Conservation (phyloP, 2,888 invertebrate genomes). For the Agriopis leucophaearia region DNA sequence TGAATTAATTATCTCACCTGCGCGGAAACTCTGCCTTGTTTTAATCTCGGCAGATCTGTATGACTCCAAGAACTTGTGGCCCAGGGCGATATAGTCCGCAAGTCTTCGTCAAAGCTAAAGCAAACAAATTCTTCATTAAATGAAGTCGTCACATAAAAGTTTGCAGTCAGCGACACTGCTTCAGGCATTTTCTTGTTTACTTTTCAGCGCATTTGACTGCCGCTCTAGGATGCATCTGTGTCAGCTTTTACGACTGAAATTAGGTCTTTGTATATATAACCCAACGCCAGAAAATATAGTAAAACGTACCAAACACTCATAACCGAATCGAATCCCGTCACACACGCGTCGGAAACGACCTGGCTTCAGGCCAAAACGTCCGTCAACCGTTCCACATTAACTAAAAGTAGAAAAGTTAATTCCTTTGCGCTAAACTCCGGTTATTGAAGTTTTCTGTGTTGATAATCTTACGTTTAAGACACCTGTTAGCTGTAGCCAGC, state of each 20-base stretch:
- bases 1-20: conserved; percentile 81
- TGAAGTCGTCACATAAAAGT: conserved; percentile 28
- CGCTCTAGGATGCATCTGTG: conserved; percentile 39
- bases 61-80: conserved; percentile 92
- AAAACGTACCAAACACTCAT: conserved; percentile 50
- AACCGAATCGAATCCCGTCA: conserved; percentile 54
- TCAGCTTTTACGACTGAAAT: conserved; percentile 38
- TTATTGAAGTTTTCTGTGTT: conserved; percentile 32
- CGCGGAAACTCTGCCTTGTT: conserved; percentile 91
- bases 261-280: conserved; percentile 39
- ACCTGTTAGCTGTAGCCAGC: conserved; percentile 38
- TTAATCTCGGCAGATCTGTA: conserved; percentile 91
- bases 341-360: conserved; percentile 55
- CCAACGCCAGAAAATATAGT: conserved; percentile 43
- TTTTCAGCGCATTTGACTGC: conserved; percentile 31
- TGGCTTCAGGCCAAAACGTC: conserved; percentile 58
- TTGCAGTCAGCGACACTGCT: conserved; percentile 18
- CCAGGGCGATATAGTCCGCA: conserved; percentile 91
- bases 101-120: conserved; percentile 87
- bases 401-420: conserved; percentile 53
- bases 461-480: conserved; percentile 44
- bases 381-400: conserved; percentile 59
- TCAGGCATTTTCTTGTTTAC: conserved; percentile 25
- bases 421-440: conserved; percentile 48
- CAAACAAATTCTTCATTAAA: conserved; percentile 45